Base-by-base conservation (phyloP, 2,113 vertebrate genomes). In the Ia io region DNA sequence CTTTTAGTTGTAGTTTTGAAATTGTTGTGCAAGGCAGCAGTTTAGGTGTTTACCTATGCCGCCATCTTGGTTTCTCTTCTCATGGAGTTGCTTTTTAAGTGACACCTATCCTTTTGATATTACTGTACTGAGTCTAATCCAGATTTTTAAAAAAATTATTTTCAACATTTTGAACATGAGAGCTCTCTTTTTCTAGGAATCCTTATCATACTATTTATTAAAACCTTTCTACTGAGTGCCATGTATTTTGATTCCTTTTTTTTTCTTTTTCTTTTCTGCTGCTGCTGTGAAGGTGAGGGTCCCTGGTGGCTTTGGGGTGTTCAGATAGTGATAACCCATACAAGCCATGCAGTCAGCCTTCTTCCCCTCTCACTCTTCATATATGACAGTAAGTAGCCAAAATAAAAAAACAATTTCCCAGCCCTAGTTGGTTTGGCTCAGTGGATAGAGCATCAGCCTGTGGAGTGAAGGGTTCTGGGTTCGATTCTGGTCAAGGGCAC, bases 81-180 rank as follows among this genome's bases (percentile, higher is more conserved):
- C 84, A 93, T 85, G 88, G 80, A 95, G 22, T 84, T 95, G 18
- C 42, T 84, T 95, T 95, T 93, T 92, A 70, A 93, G 40, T 83
- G 82, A 89, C 42, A 94, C 79, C 16, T 96, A 22, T 94, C 37
- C 67, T 94, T 95, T 96, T 82, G 28, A 11, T 63, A 84, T 35
- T 85, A 49, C 23, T 93, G 73, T 85, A 44, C 23, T 93, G 77
- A 86, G 37, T 88, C 42, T 90, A 69, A 93, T 70, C 25, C 76
- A 83, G 42, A 79, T 40, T 86, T 88, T 84, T 49, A 3, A 28
- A 61, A 93, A 93, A 76, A 32, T 23, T 10, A 22, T 63, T 93
- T 94, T 93, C 20, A 61, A n/a, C 42, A 51, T 89, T 28, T 91
- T 90, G 25, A 69, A 80, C 69, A 51, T 87, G 67, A 89, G 84